phyloP scores from a whole-genome alignment of 2,113 vertebrate genomes.

The Lophotis ruficrista region DNA sequence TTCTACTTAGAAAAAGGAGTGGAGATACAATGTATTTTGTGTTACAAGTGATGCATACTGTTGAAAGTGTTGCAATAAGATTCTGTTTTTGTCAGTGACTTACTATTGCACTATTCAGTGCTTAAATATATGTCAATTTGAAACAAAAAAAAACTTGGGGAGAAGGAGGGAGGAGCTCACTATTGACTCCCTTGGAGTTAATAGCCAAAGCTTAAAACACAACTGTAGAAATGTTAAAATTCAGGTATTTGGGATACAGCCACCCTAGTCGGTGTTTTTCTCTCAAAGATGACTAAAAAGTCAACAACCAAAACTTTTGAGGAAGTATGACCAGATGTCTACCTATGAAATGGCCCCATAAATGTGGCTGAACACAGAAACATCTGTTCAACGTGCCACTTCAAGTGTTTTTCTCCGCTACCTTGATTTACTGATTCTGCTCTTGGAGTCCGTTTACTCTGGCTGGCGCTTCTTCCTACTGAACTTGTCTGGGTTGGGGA shows the following conservation, averaged over 20 bases:
- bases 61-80: not conserved
- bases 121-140: not conserved
- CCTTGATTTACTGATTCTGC: not conserved
- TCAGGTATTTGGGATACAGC: not conserved
- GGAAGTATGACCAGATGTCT: not conserved
- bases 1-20: not conserved
- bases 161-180: not conserved
- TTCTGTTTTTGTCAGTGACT: not conserved
- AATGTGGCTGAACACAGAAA: not conserved
- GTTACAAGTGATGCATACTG: not conserved
- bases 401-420: not conserved
- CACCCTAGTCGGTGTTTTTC: not conserved
- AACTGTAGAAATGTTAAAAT: not conserved
- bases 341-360: fast-evolving
- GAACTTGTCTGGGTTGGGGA: not conserved
- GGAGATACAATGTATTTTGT: not conserved
- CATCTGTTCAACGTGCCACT: not conserved
- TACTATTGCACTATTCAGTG: not conserved
- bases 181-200: not conserved
- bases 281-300: not conserved
- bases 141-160: no score
- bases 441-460: not conserved
- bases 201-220: not conserved
- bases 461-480: not conserved
- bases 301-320: not conserved